Evolutionary conservation across 2,797 vertebrate species (phyloP).

Genomic region (Clarias pachynema): DNA sequence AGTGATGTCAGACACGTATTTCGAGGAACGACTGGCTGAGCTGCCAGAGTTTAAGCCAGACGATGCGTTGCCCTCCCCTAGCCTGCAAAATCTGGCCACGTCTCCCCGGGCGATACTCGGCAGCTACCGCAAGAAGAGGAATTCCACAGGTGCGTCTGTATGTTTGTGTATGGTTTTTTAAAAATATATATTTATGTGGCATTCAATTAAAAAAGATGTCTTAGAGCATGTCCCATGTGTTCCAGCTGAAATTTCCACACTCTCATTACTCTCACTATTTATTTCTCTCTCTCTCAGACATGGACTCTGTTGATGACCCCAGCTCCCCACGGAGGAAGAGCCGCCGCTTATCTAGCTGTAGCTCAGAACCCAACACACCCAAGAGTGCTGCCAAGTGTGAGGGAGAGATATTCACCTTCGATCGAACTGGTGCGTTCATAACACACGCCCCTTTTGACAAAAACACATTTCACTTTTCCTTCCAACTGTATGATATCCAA

Average conservation of each 20-base stretch:
- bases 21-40: constrained; percentile 91
- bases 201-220: neutral
- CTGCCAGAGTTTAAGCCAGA: constrained; percentile 90
- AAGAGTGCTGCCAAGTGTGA: constrained; percentile 93
- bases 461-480: neutral
- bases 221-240: neutral
- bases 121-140: constrained; percentile 90
- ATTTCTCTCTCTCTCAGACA: constrained; percentile 68
- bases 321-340: constrained; percentile 88
- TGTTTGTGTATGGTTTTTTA: neutral
- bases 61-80: constrained; percentile 90
- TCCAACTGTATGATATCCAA: neutral
- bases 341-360: constrained; percentile 87
- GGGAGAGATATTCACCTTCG: constrained; percentile 93
- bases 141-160: constrained; percentile 82
- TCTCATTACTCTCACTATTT: neutral
- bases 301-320: constrained; percentile 86
- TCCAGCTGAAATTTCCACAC: neutral
- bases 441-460: neutral
- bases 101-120: constrained; percentile 90
- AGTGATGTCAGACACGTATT: constrained; percentile 85
- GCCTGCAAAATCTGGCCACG: constrained; percentile 88
- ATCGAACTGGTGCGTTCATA: constrained; percentile 77
- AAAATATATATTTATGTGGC: neutral
- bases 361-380: constrained; percentile 91